A percentile compares a stretch with the other conserved stretches of the same genome.
phyloP scores from a whole-genome alignment of 2,113 vertebrate species.

The Pica pica region DNA sequence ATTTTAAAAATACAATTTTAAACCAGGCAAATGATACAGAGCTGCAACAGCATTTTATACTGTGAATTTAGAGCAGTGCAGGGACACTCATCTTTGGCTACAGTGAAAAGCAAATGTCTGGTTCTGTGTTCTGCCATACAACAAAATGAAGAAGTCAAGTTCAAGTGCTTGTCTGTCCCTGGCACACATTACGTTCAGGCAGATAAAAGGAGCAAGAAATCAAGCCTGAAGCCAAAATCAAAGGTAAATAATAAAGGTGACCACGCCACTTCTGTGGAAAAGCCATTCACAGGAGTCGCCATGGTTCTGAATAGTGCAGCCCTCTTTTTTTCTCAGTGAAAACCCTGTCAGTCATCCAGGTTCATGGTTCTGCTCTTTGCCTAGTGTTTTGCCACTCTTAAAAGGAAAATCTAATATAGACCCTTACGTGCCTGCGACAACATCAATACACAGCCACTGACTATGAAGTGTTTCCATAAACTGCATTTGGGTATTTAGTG shows the following conservation, averaged over 20 bases:
- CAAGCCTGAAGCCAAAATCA: neutral
- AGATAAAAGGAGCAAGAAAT: constrained; percentile 6
- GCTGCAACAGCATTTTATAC: neutral
- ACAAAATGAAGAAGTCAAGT: neutral
- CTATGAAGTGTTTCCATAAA: neutral
- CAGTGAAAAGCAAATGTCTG: neutral
- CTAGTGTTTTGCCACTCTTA: neutral
- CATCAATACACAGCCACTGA: neutral
- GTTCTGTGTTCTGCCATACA: neutral
- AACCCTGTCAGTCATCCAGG: neutral
- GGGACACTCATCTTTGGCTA: neutral
- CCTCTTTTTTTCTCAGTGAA: neutral
- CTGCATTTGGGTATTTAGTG: neutral
- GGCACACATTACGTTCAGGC: neutral
- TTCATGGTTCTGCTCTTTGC: neutral
- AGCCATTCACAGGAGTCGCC: neutral
- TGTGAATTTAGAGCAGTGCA: neutral
- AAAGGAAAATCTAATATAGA: neutral
- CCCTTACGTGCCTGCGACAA: neutral
- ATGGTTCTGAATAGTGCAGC: neutral
- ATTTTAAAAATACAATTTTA: neutral
- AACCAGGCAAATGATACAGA: neutral
- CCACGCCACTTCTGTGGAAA: neutral
- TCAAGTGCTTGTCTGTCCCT: neutral
- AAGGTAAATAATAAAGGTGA: constrained; percentile 15